Base-by-base conservation (phyloP, 2,888 invertebrate species). In the Laothoe populi region DNA sequence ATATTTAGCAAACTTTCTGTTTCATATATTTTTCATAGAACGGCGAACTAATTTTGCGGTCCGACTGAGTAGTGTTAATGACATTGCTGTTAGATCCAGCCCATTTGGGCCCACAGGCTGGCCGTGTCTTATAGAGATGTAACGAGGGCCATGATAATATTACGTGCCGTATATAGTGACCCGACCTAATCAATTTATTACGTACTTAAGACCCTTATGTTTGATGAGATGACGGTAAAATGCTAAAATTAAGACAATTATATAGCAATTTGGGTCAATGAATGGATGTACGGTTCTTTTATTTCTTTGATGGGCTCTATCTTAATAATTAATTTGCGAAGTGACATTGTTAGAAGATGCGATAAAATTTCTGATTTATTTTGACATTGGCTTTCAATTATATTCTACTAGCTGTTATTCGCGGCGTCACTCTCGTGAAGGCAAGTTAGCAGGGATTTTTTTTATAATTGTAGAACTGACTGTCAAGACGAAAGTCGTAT, bases 51-150 rank as follows among this genome's bases (percentile, higher is more conserved):
- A 77, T 73, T 71, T 70, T 69, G 68, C 62, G 62, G 60, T 63
- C 63, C 70, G 73, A 71, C 73, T 70, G 71, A 74, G 68, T 74
- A 72, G 69, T 74, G 76, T 69, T 77, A 79, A 79, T 75, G 77
- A 69, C 59, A 63, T 69, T 61, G 68, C 70, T 74, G 75, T 79
- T 80, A 76, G 72, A 72, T 76, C 67, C 66, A 72, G 74, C 69
- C 71, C 74, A 79, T 79, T 77, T 74, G 67, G 64, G 63, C 64
- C 62, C 69, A 68, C 70, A 60, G 63, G 38, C 67, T 63, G 65
- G 67, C 70, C 63, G 66, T 68, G 66, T 70, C 68, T 63, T 63
- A 67, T 64, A 70, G 45, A 57, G 45, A 49, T 65, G 60, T 68
- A 66, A 74, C 68, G 61, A 46, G 24, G 31, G 40, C 59, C 63